Base-by-base conservation (phyloP, 2,888 invertebrate genomes). In the Plusia festucae region DNA sequence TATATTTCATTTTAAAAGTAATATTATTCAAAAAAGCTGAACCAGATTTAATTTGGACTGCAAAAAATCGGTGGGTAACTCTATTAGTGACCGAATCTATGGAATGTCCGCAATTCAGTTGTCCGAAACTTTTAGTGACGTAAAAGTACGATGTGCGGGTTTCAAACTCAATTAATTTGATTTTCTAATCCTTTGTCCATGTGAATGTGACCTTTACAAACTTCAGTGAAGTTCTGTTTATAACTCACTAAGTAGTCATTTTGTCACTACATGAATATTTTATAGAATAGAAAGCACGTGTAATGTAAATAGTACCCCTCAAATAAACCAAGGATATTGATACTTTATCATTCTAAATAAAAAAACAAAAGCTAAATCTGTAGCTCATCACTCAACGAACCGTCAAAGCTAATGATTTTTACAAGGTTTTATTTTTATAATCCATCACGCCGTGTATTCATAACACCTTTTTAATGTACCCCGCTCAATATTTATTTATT, bases 371-470 rank as follows among this genome's bases (percentile, higher is more conserved):
- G 4, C 46, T 16, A 18, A 49, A 49, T 20, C 30, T 16, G 11
- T 51, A n/a, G 7, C 52, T 65, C 58, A 61, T 73, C 53, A 68
- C 13, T 73, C 55, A 65, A 61, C 73, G 51, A 59, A 61, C 61
- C 44, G 59, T 60, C 34, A 59, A 56, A 59, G 59, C 58, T 53
- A 68, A 63, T 64, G 52, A 0, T 54, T 40, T 40, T 40, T 40
- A 20, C 20, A 20, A 49, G 49, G 49, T 49, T 49, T 49, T 49
- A 24, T 58, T 16, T 11, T 24, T 1, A 60, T 18, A 20, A 57
- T 60, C 73, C 52, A 62, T 73, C 27, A 24, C n/a, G 22, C 55
- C 40, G 40, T 7, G 40, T 40, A 40, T 16, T 46, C 22, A 49
- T 40, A n/a, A 27, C 15, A 11, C 44, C 30, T 22, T 53, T 54